Evolutionary conservation across 2,888 invertebrate species (phyloP), one percentile per base, ranked within the genome.

Genomic region (Zonitis immaculata): DNA sequence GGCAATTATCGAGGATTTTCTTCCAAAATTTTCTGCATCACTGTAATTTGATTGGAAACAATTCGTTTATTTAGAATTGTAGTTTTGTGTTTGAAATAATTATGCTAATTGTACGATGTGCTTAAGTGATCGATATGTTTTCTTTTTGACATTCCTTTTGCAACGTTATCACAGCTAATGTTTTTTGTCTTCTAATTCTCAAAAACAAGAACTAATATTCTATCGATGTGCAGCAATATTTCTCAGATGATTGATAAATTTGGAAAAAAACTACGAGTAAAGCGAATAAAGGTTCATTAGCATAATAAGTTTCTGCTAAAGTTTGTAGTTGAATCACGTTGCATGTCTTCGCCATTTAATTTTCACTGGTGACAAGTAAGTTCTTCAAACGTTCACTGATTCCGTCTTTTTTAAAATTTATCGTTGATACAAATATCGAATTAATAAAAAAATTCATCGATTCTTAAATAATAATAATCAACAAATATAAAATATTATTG

Each of bases 271-370:
- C 18, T 18, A 39, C 18, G 20, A 18, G 20, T 18, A 20, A 20
- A 20, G 20, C 6, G 39, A 39, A 39, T 18, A 39, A 39, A 39
- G 39, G 18, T 39, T 39, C 39, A 39, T 39, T 39, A 39, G 39
- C 39, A 39, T 39, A 39, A 39, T 18, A 39, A 39, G 39, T 20
- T 39, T 39, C 20, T 39, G 20, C n/a, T 18, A 39, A 39, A 18
- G 20, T 52, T 52, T 49, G 45, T 28, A 54, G 53, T 54, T 49
- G n/a, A 32, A 49, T 28, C 53, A 54, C 53, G 53, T n/a, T 54
- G 53, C 53, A 32, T 49, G 14, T 46, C 42, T 47, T 45, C 49
- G 44, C 44, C 52, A 43, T 42, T 44, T 54, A 54, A 54, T 54
- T 54, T 49, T 49, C 53, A 46, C 47, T 42, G 49, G 45, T 54